Base-by-base conservation (phyloP, 64 coral and sea anemone species). In the Hydrozoanthus tunicans region DNA sequence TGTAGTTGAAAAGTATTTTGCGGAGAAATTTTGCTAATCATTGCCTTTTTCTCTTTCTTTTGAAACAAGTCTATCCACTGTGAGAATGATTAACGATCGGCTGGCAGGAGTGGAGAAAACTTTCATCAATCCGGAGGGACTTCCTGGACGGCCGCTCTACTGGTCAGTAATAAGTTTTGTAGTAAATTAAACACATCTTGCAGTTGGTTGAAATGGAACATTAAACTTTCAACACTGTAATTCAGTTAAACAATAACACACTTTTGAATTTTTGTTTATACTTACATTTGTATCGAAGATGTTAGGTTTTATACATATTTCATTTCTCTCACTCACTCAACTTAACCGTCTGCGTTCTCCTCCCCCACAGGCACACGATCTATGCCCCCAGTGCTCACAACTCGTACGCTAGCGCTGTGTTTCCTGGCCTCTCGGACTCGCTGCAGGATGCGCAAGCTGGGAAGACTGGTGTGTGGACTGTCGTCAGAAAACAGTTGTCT, bases 361-460 rank as follows among this genome's bases (percentile, higher is more conserved):
- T 43, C 32, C 32, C 15, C 74, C 80, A 3, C 90, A 97, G 95
- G 95, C 95, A 97, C 73, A 92, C 84, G 32, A 92, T 97, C 58
- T 97, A 91, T 63, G 95, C 95, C n/a, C 95, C 95, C 13, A 97
- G 95, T 52, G 26, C 91, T 23, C 81, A 91, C 83, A 94, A 94
- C 82, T 97, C 95, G 0, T 97, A 97, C 53, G 92, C 92, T 56
- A 94, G 95, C 75, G 92, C 92, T 56, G 91, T 93, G 5, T 97
- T 94, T 71, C 95, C 95, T 43, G 95, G 95, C 78, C 95, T 97
- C 5, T 86, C 85, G 9, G 95, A 97, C 75, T 90, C 95, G 5
- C 80, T 97, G 8, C 53, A 83, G 3, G 85, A 86, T 9, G 95
- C 90, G 51, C 25, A 82, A 53, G 95, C 90, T 9, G 23, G 14